Evolutionary conservation across 2,113 vertebrate species (phyloP), one percentile per base, ranked within the genome.

Genomic region (Pholis gunnellus): DNA sequence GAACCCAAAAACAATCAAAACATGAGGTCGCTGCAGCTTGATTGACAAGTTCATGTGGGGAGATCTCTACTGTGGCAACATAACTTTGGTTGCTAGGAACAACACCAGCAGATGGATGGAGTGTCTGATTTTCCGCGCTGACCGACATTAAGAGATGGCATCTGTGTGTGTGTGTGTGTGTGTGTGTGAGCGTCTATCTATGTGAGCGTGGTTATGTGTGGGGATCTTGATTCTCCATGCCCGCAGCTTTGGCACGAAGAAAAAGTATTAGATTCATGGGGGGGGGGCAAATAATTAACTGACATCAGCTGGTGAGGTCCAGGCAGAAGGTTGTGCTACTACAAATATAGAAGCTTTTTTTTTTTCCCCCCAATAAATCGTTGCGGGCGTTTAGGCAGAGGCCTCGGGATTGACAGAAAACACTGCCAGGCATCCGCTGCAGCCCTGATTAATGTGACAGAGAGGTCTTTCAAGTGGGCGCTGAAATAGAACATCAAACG

Each of bases 41-140:
- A 97, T 66, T 96, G 96, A 97, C 92, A 96, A 92, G 95, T 97
- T 97, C 95, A 95, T 95, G 94, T 96, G 95, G 95, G 94, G 94
- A 72, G 75, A 95, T 90, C 92, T 95, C 94, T 76, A 75, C 91
- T 81, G 83, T 96, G 94, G 95, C 95, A 97, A 97, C 95, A 89
- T 64, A 86, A 95, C 94, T 95, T 91, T 91, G 91, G 96, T 97
- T 96, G 96, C 95, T 96, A 91, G 90, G 95, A 92, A 96, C 95
- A 97, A 97, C 96, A 98, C 17, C 20, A 88, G 94, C 96, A 96
- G 94, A 96, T 96, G 95, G 90, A 96, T 91, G 87, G 87, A 91
- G 81, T 90, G 88, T 72, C 91, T 92, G 91, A 93, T 95, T 95
- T 95, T 94, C 94, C 89, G 90, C 87, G 64, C 83, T 94, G 96